phyloP scores from a whole-genome alignment of 2,888 invertebrate genomes.

The Nysson spinosus region DNA sequence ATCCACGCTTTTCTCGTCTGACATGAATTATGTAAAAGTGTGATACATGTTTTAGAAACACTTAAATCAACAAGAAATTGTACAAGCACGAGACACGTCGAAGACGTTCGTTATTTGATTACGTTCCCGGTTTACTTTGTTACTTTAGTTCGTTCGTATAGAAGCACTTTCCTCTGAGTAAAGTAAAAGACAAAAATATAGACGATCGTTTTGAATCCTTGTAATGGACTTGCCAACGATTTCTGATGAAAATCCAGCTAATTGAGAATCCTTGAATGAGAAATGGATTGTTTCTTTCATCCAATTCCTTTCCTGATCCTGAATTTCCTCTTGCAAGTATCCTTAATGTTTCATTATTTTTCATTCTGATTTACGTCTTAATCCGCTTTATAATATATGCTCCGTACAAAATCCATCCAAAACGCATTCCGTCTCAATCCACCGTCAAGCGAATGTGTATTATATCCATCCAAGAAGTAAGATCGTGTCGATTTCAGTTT shows the following conservation, averaged over 20 bases:
- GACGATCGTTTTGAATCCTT: slow-evolving; percentile 50
- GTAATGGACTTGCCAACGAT: slow-evolving; percentile 66
- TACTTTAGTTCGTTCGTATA: slow-evolving; percentile 28
- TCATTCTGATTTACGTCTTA: slow-evolving; percentile 56
- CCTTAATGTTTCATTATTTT: slow-evolving; percentile 58
- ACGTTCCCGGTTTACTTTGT: slow-evolving; percentile 13
- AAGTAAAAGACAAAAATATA: slow-evolving; percentile 44
- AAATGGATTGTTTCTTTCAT: slow-evolving; percentile 56
- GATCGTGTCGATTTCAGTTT: slow-evolving; percentile 77
- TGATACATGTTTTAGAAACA: slow-evolving; percentile 31
- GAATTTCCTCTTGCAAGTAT: slow-evolving; percentile 66
- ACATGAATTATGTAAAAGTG: slow-evolving; percentile 23
- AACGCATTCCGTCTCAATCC: slow-evolving; percentile 69
- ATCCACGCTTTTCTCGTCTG: slow-evolving; percentile 16
- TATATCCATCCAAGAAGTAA: slow-evolving; percentile 77
- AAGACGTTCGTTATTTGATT: slow-evolving; percentile 28
- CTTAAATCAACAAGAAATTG: slow-evolving; percentile 33
- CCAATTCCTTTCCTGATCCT: slow-evolving; percentile 65
- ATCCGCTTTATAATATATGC: slow-evolving; percentile 70
- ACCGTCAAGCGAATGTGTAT: slow-evolving; percentile 72
- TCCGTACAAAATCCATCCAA: slow-evolving; percentile 67
- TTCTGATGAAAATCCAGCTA: slow-evolving; percentile 65
- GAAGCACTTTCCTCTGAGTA: slow-evolving; percentile 33
- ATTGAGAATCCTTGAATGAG: slow-evolving; percentile 63
- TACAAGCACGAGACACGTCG: slow-evolving; percentile 27